phyloP scores from a whole-genome alignment of 2,797 vertebrate species.

The Karalla daura region DNA sequence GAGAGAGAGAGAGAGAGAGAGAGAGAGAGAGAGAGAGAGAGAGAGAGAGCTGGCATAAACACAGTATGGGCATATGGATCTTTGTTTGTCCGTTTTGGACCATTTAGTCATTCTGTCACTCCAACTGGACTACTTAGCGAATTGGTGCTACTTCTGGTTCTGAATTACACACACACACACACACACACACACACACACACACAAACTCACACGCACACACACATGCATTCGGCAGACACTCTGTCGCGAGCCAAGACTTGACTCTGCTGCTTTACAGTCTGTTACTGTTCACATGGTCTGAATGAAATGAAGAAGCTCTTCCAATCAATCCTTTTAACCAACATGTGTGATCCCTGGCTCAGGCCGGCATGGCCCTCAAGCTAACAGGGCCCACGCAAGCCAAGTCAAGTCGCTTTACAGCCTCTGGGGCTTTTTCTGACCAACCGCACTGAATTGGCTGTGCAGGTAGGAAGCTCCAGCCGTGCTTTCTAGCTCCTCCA shows the following conservation, averaged over 20 bases:
- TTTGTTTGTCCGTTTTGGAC: constrained; percentile 81
- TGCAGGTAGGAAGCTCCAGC: constrained; percentile 13
- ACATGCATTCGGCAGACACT: constrained; percentile 8
- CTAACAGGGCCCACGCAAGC: constrained; percentile 46
- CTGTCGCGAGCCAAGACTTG: constrained; percentile 58
- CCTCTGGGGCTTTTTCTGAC: constrained; percentile 58
- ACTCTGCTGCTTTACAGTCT: constrained; percentile 75
- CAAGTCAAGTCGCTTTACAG: constrained; percentile 61
- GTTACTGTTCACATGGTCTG: constrained; percentile 75
- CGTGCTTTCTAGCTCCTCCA: constrained; percentile 27
- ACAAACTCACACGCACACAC: constrained; percentile 28
- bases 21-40: constrained; percentile 36
- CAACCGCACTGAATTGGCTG: constrained; percentile 37
- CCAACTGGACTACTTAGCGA: constrained; percentile 81
- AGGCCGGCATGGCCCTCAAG: constrained; percentile 41
- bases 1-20: constrained; percentile 44
- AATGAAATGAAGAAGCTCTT: constrained; percentile 75
- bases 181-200: constrained; percentile 22
- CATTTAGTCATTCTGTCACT: constrained; percentile 83
- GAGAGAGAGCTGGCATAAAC: constrained; percentile 70
- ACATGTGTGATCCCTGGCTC: constrained; percentile 78
- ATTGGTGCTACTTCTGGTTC: constrained; percentile 76
- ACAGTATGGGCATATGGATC: constrained; percentile 82
- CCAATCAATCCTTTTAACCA: constrained; percentile 81
- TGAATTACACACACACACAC: constrained; percentile 50